Conservation (phyloP, 2,797 vertebrate genomes). For the Danio jaintianensis region DNA sequence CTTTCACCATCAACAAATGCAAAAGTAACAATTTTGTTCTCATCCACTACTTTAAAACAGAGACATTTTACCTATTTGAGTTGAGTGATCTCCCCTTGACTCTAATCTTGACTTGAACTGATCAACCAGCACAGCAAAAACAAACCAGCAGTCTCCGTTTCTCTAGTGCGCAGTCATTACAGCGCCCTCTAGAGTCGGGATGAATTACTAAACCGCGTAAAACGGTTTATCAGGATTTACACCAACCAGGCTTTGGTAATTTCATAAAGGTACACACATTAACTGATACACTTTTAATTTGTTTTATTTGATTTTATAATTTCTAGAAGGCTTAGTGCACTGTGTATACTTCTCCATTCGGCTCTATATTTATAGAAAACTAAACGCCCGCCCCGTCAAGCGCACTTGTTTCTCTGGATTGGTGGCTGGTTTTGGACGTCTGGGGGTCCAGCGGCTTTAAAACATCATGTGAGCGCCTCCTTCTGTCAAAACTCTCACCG, state of each 20-base stretch:
- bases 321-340: not conserved
- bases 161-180: not conserved
- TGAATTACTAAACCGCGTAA: slow-evolving; percentile 8
- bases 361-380: not conserved
- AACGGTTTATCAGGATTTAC: not conserved
- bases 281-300: not conserved
- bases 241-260: not conserved
- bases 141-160: not conserved
- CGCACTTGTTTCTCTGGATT: slow-evolving; percentile 42
- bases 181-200: slow-evolving; percentile 34
- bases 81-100: not conserved
- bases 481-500: slow-evolving; percentile 14
- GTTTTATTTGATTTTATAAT: not conserved
- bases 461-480: slow-evolving; percentile 19
- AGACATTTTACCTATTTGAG: slow-evolving; percentile 6
- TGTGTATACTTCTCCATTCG: not conserved
- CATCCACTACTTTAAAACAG: not conserved
- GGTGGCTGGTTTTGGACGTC: slow-evolving; percentile 27
- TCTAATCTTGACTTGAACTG: slow-evolving; percentile 11
- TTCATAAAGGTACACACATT: not conserved
- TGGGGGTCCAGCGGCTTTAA: slow-evolving; percentile 24
- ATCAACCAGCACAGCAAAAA: slow-evolving; percentile 10
- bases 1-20: not conserved
- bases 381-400: slow-evolving; percentile 30
- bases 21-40: not conserved